Conservation (phyloP, 35 echinoderm and acorn worm genomes). For the Heliocidaris erythrogramma region DNA sequence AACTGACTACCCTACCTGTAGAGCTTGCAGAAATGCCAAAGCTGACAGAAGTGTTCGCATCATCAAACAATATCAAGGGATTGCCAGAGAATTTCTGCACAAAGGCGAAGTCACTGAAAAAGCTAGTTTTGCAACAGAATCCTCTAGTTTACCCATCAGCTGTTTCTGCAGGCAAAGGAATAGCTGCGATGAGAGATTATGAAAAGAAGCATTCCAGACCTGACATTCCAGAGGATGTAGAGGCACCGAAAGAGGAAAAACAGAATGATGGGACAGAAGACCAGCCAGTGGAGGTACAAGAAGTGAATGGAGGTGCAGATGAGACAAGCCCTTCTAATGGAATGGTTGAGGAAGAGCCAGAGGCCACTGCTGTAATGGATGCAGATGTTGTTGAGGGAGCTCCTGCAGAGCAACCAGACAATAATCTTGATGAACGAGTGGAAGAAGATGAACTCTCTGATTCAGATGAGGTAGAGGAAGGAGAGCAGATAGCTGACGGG, state of each 20-base stretch:
- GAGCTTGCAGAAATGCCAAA: constrained; percentile 44
- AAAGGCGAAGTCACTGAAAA: constrained; percentile 66
- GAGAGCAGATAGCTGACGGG: neutral
- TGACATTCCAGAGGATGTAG: neutral
- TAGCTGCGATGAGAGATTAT: constrained; percentile 58
- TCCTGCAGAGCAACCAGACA: neutral
- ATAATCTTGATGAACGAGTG: neutral
- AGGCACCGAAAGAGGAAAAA: neutral
- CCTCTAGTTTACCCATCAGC: constrained; percentile 59
- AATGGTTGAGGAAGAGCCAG: neutral
- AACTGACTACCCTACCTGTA: constrained; percentile 55
- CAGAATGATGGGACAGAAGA: neutral
- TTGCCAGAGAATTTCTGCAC: constrained; percentile 61
- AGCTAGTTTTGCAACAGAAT: constrained; percentile 73
- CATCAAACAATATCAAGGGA: constrained; percentile 61
- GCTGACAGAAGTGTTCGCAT: constrained; percentile 67
- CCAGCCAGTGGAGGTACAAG: neutral
- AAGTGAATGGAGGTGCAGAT: constrained; percentile 4
- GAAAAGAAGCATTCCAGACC: constrained; percentile 55
- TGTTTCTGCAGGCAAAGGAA: constrained; percentile 46
- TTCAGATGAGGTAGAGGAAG: neutral
- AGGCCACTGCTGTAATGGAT: neutral
- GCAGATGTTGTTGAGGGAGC: neutral
- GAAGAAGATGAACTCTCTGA: neutral
- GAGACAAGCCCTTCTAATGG: neutral